phyloP scores from a whole-genome alignment of 2,797 vertebrate genomes.

The Ctenosaura bakeri region DNA sequence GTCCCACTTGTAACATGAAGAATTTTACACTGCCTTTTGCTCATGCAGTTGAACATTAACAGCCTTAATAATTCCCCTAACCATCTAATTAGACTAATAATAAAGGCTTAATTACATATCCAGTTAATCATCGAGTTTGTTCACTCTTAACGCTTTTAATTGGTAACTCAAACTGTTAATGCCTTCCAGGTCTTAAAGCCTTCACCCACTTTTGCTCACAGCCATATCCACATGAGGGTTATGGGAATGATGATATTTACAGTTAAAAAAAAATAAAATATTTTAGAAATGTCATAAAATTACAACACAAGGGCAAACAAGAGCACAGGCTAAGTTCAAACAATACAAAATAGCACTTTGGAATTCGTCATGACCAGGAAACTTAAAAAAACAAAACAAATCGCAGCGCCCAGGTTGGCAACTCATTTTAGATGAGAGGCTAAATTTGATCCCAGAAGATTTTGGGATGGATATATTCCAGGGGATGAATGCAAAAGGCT shows the following conservation, averaged over 20 bases:
- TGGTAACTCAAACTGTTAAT: conserved; percentile 71
- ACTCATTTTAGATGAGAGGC: neutral
- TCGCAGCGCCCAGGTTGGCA: neutral
- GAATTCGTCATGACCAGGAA: no score
- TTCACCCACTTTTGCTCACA: conserved; percentile 60
- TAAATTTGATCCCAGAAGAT: neutral
- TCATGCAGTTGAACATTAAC: conserved; percentile 71
- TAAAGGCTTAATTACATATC: conserved; percentile 79
- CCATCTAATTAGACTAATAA: conserved; percentile 78
- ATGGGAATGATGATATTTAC: conserved; percentile 15
- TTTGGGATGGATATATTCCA: no score
- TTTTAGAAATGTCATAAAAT: neutral
- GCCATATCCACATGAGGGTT: conserved; percentile 56
- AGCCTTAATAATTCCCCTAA: conserved; percentile 78
- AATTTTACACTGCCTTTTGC: conserved; percentile 71
- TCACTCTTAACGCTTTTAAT: conserved; percentile 73
- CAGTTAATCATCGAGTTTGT: conserved; percentile 74
- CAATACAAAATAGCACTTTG: neutral
- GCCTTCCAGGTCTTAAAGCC: conserved; percentile 59
- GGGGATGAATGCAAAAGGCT: no score
- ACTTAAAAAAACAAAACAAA: no score
- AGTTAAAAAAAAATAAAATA: neutral
- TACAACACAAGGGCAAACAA: neutral
- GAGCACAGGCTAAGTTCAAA: neutral
- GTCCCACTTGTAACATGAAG: conserved; percentile 35